phyloP scores from a whole-genome alignment of 2,797 vertebrate species.

The Hoplostethus atlanticus region DNA sequence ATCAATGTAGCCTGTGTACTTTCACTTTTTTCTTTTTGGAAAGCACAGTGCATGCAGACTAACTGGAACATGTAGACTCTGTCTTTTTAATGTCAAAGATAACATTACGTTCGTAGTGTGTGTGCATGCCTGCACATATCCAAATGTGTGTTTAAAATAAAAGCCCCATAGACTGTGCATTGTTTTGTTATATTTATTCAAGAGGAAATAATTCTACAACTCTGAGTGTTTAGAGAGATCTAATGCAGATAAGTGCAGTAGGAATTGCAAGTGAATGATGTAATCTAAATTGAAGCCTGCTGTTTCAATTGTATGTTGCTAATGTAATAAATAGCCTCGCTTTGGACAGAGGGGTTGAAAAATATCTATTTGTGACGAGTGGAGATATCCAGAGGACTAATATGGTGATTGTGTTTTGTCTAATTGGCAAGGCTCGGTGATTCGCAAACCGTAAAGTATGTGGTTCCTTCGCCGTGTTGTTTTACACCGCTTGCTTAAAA shows the following conservation, averaged over 20 bases:
- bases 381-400: conserved; percentile 77
- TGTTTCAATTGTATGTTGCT: conserved; percentile 67
- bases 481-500: conserved; percentile 25
- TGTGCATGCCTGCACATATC: conserved; percentile 40
- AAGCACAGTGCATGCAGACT: conserved; percentile 20
- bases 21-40: conserved; percentile 33
- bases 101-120: conserved; percentile 14
- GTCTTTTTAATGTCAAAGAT: conserved; percentile 48
- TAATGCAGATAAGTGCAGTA: conserved; percentile 72
- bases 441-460: conserved; percentile 80
- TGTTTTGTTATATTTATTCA: conserved; percentile 76
- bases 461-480: conserved; percentile 52
- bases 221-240: conserved; percentile 78
- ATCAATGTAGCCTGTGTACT: conserved; percentile 58
- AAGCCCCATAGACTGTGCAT: conserved; percentile 40
- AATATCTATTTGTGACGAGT: conserved; percentile 74
- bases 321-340: conserved; percentile 69
- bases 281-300: conserved; percentile 76
- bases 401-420: conserved; percentile 81
- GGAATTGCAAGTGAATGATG: conserved; percentile 73
- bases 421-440: conserved; percentile 78
- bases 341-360: conserved; percentile 62
- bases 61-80: conserved; percentile 32
- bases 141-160: conserved; percentile 44
- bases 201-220: conserved; percentile 72